These are phyloP conservation scores for Belgica antarctica DNA, from an alignment of 2,888 invertebrate species.

Conservation along the genomic window DNA sequence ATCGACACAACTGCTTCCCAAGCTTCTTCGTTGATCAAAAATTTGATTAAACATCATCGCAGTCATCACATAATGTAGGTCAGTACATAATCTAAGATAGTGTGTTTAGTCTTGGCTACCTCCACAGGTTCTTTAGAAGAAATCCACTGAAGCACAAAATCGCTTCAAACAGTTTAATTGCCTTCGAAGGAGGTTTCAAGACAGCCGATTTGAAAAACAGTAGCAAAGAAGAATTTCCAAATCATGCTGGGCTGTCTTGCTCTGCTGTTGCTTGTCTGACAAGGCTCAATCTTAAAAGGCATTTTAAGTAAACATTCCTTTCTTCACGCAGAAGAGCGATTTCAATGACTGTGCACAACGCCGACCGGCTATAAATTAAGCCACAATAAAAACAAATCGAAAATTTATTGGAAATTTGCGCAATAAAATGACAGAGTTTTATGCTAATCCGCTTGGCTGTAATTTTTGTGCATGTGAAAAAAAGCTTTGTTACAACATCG, in stretches of 20 bases:
- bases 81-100: no score
- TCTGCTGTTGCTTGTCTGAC: no score
- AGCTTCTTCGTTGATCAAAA: no score
- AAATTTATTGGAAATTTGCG: background rate
- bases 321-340: no score
- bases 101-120: no score
- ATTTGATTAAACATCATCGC: background rate
- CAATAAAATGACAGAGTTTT: background rate
- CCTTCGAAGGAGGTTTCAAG: background rate
- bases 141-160: background rate
- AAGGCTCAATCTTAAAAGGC: background rate
- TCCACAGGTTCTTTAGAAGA: background rate
- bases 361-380: constrained; percentile 9
- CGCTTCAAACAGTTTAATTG: constrained; percentile 2
- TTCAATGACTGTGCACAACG: no score
- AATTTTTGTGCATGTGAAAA: constrained; percentile 20
- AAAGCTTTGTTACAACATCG: constrained; percentile 34
- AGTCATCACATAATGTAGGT: no score
- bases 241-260: constrained; percentile 6
- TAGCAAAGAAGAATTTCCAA: background rate
- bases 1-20: no score
- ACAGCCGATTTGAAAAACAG: background rate
- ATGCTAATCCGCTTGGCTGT: constrained; percentile 6
- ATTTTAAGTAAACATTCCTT: no score
- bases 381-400: constrained; percentile 17